Percentiles rank a stretch among this genome's conserved stretches.
phyloP scores from a whole-genome alignment of 2,113 vertebrate genomes.

The Macroglossus sobrinus region DNA sequence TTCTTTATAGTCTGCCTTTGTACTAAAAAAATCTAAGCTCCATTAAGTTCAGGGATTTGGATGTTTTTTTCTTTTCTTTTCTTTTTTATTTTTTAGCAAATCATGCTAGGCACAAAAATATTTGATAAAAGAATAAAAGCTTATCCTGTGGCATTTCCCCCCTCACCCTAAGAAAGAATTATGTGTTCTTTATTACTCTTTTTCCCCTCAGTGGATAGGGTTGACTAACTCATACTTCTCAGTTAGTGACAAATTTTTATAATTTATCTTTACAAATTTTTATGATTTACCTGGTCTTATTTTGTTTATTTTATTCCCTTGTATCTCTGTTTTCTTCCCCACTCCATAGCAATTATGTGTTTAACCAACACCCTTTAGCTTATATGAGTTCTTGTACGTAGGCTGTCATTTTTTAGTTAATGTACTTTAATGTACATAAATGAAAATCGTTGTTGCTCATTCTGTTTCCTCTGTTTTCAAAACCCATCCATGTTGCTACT shows the following conservation, averaged over 20 bases:
- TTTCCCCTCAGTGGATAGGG: neutral
- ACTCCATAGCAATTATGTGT: neutral
- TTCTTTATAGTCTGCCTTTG: neutral
- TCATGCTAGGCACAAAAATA: neutral
- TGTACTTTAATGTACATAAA: neutral
- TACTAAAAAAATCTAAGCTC: neutral
- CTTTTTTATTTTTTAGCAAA: neutral
- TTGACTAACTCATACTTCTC: neutral
- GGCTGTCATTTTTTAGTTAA: neutral
- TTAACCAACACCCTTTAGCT: neutral
- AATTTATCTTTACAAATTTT: neutral
- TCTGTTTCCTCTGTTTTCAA: neutral
- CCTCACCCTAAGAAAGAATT: neutral
- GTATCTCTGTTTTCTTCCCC: neutral
- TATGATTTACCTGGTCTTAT: rapidly evolving
- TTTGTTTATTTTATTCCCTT: neutral
- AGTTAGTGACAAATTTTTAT: neutral
- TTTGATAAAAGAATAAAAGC: neutral
- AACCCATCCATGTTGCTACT: neutral
- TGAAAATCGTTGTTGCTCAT: neutral
- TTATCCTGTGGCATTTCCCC: neutral
- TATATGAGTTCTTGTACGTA: neutral
- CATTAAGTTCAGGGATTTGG: neutral
- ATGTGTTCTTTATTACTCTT: neutral
- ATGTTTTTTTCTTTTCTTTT: neutral